Base-by-base conservation (phyloP, 2,888 invertebrate species). In the Rhyacophila evoluta region DNA sequence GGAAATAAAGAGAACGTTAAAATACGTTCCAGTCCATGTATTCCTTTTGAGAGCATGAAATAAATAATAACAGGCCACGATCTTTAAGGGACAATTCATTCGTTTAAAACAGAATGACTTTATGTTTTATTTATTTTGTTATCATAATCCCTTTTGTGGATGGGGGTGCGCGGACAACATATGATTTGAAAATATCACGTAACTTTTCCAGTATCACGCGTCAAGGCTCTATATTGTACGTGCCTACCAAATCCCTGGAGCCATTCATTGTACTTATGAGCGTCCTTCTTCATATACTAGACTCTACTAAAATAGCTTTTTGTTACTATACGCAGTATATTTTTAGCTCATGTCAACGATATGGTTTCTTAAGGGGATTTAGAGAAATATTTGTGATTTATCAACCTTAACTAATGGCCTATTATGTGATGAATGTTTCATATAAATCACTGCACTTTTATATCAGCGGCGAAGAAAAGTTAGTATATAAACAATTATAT, bases 191-290 rank as follows among this genome's bases (percentile, higher is more conserved):
- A 78, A 29, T 76, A 73, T 79, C 69, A 69, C 76, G 75, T 72
- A 72, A 72, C 68, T 15, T 75, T 27, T 15, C 72, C 73, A n/a
- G 75, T 68, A 75, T 79, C 79, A 75, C 79, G 75, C 41, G 75
- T 76, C 75, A 71, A 41, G 71, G 72, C 72, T 75, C 74, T 71
- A 72, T 78, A 74, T 70, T 76, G 78, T 74, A 78, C 78, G 74
- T 67, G 72, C 75, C 75, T 73, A 67, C 76, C 72, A 78, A 80
- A 75, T 75, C 78, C 73, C 75, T 19, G 28, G 38, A 70, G 76
- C 72, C 38, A 38, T 33, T 37, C 72, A 70, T 36, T 39, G 72
- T 72, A 38, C 39, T 72, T 55, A 55, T 55, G 55, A 3, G 55
- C 55, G 55, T 55, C 55, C 25, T 55, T 55, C 55, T 5, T 55